Base-by-base conservation (phyloP, 2,888 invertebrate species). In the Prosapia bicincta region DNA sequence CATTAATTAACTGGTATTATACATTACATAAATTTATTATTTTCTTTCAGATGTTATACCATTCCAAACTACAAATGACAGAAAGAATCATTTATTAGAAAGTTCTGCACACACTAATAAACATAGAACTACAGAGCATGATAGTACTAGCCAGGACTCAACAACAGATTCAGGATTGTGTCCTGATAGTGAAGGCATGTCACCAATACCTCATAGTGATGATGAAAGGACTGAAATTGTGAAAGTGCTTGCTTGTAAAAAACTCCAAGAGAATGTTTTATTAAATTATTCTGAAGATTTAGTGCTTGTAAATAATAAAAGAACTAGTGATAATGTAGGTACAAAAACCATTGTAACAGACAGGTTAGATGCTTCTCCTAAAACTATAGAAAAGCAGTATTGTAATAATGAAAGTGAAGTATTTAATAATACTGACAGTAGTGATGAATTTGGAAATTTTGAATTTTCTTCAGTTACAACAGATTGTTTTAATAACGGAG, bases 101-200 rank as follows among this genome's bases (percentile, higher is more conserved):
- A 54, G 20, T 20, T 2, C 20, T 6, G 26, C 65, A 20, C 43
- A 54, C 13, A 28, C 54, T 20, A 65, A n/a, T 20, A 65, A 28
- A 28, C 24, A 65, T 28, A 54, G 66, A 26, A 26, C 24, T 20
- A 65, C 54, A 20, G 76, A 76, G 26, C 76, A 76, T 66, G 76
- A 76, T 69, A 72, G 66, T 20, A 66, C 76, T n/a, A 76, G 76
- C 23, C 76, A 76, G 38, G 76, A 76, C 23, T 76, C 76, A 20
- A 69, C 71, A 43, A 66, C 71, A 25, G 76, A 76, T 26, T 76
- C 76, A 20, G 76, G 76, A 9, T 66, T 76, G 9, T 76, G 76
- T 38, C 76, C 66, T 15, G 72, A 69, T 26, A 76, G 76, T 66
- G 76, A 76, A 43, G 76, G 76, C 1, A 66, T 76, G 65, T 76